A percentile compares a stretch with the other conserved stretches of the same genome.
These are phyloP conservation scores for Siderastrea radians DNA, from an alignment of 92 coral and sea anemone genomes.

Conservation along the genomic window DNA sequence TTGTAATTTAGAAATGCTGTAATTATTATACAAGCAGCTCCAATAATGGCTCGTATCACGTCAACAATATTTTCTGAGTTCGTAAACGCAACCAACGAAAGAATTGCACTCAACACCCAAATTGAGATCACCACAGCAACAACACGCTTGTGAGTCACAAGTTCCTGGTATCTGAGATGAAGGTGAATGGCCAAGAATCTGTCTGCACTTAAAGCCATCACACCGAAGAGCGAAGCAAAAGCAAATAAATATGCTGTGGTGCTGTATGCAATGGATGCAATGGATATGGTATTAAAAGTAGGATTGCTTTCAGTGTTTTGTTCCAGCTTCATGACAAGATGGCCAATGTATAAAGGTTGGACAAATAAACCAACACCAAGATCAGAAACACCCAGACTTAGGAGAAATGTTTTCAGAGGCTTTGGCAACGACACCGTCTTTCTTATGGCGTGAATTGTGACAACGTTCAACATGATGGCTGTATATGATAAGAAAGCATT, in stretches of 20 bases:
- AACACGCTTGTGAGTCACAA: slow-evolving; percentile 17
- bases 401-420: not conserved
- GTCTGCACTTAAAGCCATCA: slow-evolving; percentile 14
- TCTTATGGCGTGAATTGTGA: not conserved
- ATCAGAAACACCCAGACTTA: not conserved
- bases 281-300: not conserved
- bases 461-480: not conserved
- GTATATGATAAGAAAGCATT: not conserved
- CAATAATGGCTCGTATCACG: not conserved
- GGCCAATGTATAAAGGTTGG: not conserved
- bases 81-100: not conserved
- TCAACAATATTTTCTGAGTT: not conserved
- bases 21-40: not conserved
- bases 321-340: not conserved
- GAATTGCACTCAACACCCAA: not conserved
- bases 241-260: not conserved
- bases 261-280: not conserved
- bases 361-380: not conserved
- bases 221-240: slow-evolving; percentile 1
- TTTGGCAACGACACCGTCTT: not conserved
- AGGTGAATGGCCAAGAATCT: slow-evolving; percentile 22
- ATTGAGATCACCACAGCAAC: slow-evolving; percentile 7
- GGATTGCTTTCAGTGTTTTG: not conserved
- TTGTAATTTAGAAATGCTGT: not conserved
- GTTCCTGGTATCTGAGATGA: slow-evolving; percentile 27